These are phyloP conservation scores for Clytia hemisphaerica DNA, from an alignment of 30 jellyfish, hydroid and myxozoan species.

Conservation along the genomic window DNA sequence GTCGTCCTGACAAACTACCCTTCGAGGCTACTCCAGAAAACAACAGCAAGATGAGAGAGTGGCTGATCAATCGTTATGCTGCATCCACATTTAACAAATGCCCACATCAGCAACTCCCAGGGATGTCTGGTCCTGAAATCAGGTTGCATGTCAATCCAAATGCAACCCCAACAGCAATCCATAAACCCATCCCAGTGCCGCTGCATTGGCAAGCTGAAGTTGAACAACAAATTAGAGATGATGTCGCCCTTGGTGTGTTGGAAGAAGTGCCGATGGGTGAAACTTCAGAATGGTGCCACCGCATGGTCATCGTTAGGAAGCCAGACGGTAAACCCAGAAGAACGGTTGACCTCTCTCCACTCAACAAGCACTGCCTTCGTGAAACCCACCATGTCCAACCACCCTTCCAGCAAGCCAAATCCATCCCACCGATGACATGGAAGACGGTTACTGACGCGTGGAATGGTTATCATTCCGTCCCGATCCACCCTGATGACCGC, in stretches of 20 bases:
- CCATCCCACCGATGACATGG: conserved; percentile 3
- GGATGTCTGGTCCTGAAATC: not conserved
- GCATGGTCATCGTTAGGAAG: conserved; percentile 1
- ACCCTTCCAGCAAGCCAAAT: conserved; percentile 7
- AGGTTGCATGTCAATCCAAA: not conserved
- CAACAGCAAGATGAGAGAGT: not conserved
- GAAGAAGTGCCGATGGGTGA: not conserved
- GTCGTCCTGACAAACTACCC: too few species aligned
- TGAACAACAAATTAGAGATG: not conserved
- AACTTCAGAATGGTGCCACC: conserved; percentile 18
- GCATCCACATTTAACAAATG: conserved; percentile 14
- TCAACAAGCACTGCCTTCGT: not conserved
- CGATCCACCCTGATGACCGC: not conserved
- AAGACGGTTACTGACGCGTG: not conserved
- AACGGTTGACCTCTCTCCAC: conserved; percentile 6
- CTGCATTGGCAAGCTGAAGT: conserved; percentile 3
- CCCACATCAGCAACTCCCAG: too few species aligned
- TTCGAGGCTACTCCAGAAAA: not conserved
- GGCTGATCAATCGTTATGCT: not conserved
- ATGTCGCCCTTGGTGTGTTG: not conserved
- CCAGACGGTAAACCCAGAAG: conserved; percentile 4
- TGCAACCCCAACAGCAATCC: conserved; percentile 7
- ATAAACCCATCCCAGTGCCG: conserved; percentile 5
- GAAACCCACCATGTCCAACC: conserved; percentile 15
- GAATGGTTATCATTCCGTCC: not conserved